Conservation (phyloP, 2,888 invertebrate genomes). For the Cataglyphis altisquamis region DNA sequence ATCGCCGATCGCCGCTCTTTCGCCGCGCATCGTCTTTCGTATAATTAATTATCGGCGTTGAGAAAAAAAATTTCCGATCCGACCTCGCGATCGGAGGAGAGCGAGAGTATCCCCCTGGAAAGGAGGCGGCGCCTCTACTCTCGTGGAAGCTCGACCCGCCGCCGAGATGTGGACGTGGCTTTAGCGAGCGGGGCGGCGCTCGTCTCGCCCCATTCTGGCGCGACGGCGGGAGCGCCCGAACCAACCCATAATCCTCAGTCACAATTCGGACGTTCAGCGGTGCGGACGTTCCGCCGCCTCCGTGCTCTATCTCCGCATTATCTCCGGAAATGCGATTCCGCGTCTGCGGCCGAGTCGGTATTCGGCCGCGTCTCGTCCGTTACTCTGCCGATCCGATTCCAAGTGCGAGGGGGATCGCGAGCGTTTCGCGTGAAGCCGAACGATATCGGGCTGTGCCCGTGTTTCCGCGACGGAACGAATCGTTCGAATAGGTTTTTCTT, state of each 20-base stretch:
- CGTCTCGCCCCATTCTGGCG: neutral
- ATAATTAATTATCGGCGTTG: conserved; percentile 22
- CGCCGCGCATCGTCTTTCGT: neutral
- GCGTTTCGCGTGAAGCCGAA: neutral
- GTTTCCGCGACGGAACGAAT: neutral
- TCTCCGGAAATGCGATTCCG: conserved; percentile 63
- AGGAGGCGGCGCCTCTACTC: conserved; percentile 55
- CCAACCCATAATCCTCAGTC: conserved; percentile 77
- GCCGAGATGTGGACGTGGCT: conserved; percentile 53
- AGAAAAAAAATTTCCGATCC: conserved; percentile 31
- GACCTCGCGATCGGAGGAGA: conserved; percentile 12
- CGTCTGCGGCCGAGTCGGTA: neutral
- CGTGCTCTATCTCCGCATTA: conserved; percentile 58
- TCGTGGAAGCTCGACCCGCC: conserved; percentile 44
- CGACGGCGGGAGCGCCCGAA: conserved; percentile 71
- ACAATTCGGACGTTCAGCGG: conserved; percentile 80
- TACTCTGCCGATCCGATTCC: neutral
- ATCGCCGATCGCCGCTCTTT: neutral
- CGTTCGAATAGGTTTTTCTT: neutral
- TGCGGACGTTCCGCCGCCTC: conserved; percentile 67
- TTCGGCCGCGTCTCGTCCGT: neutral
- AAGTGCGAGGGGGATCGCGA: neutral
- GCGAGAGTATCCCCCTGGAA: conserved; percentile 23
- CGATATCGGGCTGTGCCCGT: neutral
- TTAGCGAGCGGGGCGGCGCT: conserved; percentile 53